Base-by-base conservation (phyloP, 1,140 invertebrate species). In the Kradibia gibbosae region DNA sequence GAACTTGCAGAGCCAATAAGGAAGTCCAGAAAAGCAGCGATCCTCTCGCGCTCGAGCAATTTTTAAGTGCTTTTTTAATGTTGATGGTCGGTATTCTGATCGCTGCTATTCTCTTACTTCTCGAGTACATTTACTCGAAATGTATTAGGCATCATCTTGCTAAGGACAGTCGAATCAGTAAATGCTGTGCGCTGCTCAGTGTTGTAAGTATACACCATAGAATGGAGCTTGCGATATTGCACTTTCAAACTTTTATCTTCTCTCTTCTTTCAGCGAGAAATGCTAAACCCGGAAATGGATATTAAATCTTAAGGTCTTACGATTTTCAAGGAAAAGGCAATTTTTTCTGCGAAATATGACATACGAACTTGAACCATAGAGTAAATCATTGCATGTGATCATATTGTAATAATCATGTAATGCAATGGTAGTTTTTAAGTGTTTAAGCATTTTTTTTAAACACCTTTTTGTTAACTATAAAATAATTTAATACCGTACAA, bases 101-200 rank as follows among this genome's bases (percentile, higher is more conserved):
- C 78, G 96, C 97, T 0, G 94, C 96, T 0, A 84, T 97, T 11
- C 93, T 99, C 60, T 93, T 99, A 13, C 91, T 96, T 5, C 89
- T 98, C n/a, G 98, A 99, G 90, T 95, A 98, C 90, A 90, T 98
- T 39, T 99, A 99, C 90, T 99, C 98, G 90, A 96, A 96, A 87
- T 98, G 98, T 89, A 93, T 96, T 74, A 93, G 98, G 45, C 95
- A 96, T 87, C 95, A 96, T 84, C 90, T 99, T 71, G 96, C 97
- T 13, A 97, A 96, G 89, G 96, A 96, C 74, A 97, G 98, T 86
- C 94, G 94, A 67, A 95, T 96, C 74, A 95, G 96, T 53, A 98
- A 97, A 87, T 99, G 97, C 88, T 99, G 97, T 88, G 95, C 96
- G 1, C 93, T 99, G 13, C 95, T 99, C 79, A 98, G 97, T 86